Evolutionary conservation across 64 coral and sea anemone species (phyloP), one percentile per base, ranked within the genome.

Genomic region (Catalaphyllia jardinei): DNA sequence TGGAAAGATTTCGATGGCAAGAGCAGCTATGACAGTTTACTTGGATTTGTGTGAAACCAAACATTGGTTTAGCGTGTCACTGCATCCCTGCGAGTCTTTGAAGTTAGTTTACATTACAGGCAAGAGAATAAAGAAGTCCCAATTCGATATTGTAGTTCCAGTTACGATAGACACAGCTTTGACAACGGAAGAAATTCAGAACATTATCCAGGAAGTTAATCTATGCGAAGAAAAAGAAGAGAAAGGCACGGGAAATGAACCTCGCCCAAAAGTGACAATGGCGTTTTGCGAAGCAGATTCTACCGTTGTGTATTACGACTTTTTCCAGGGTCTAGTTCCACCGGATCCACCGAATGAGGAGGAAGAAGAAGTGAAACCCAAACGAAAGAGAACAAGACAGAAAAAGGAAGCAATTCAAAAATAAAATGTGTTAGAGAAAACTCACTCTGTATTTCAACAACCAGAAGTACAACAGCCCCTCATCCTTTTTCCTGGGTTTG

Each of bases 31-130:
- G 61, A 59, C 87, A 55, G 94, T 95, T 54, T 95, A 95, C 74
- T 24, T 95, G 28, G 94, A 95, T 57, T 78, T 95, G 31, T 91
- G 89, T 27, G 94, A 95, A 95, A 82, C 42, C 13, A 95, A 95
- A 67, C 83, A 91, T 16, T 95, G 94, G 94, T 95, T 95, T 73
- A 81, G 82, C 9, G 89, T 95, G 69, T 33, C 73, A 38, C 60
- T 95, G 29, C 86, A 75, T 77, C 94, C 89, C 17, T 95, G 94
- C 79, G 89, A 92, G 52, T 88, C 89, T 27, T 39, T 95, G 31
- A 83, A 89, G 62, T 39, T 88, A 9, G 94, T 92, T 76, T 95
- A 95, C 52, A 95, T 95, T 31, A 91, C 89, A 25, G 94, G 94
- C 62, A 95, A 91, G 72, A 78, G 89, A 77, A 72, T 73, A 49